Percentiles rank a stretch among this genome's conserved stretches.
phyloP scores from a whole-genome alignment of 1,140 invertebrate species.

The Whitmania pigra region DNA sequence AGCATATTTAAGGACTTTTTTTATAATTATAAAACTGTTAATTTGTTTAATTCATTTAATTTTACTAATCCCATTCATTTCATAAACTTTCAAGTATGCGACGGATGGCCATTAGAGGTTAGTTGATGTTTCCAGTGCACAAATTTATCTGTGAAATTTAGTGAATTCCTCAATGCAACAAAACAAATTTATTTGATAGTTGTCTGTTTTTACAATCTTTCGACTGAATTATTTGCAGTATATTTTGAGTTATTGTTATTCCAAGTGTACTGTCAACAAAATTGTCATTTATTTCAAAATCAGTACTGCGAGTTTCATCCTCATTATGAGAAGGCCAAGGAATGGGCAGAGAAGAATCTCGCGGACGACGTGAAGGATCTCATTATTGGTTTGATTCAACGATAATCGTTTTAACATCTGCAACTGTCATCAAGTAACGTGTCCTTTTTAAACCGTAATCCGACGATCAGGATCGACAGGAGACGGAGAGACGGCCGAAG shows the following conservation, averaged over 20 bases:
- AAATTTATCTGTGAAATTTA: constrained; percentile 12
- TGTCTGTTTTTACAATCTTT: constrained; percentile 5
- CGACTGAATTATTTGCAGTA: constrained; percentile 21
- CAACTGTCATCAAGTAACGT: background rate
- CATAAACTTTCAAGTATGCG: constrained; percentile 15
- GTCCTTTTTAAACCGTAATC: too few relatives aligned
- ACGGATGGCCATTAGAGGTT: constrained; percentile 23
- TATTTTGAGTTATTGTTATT: constrained; percentile 13
- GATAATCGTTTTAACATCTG: background rate
- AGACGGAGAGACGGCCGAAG: constrained; percentile 52
- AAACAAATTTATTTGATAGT: background rate
- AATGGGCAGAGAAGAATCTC: constrained; percentile 86
- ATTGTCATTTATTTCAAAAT: constrained; percentile 30
- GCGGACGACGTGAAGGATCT: constrained; percentile 82
- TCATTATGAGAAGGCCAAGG: constrained; percentile 90
- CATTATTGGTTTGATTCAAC: constrained; percentile 8
- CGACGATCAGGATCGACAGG: constrained; percentile 30
- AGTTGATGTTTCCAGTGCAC: background rate
- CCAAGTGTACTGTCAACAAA: constrained; percentile 17
- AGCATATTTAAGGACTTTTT: constrained; percentile 22
- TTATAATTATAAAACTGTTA: constrained; percentile 17
- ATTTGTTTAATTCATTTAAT: constrained; percentile 10
- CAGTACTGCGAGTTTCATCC: constrained; percentile 97
- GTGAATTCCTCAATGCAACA: background rate
- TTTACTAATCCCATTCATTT: constrained; percentile 6